Conservation (phyloP, 2,888 invertebrate species). For the Caenorhabditis parvicauda region DNA sequence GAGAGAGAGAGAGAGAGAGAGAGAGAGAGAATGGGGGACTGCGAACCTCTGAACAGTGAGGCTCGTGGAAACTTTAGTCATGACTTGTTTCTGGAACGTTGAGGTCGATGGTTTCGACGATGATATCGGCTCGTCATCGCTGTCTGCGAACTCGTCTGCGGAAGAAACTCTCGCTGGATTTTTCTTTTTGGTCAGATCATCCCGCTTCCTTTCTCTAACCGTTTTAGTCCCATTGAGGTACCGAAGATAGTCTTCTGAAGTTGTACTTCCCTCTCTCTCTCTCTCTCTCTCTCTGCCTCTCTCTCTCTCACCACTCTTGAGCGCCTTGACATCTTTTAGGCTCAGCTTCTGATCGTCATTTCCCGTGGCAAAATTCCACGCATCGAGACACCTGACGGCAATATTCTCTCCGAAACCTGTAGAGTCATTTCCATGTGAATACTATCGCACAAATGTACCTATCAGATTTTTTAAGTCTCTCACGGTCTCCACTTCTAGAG, state of each 20-base stretch:
- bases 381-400: conserved; percentile 47
- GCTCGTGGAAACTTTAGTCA: too few species aligned
- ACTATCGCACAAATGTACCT: conserved; percentile 25
- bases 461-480: conserved; percentile 47
- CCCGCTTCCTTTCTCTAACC: conserved; percentile 16
- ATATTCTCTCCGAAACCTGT: conserved; percentile 56
- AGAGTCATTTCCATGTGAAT: conserved; percentile 3
- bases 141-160: conserved; percentile 12
- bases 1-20: too few species aligned
- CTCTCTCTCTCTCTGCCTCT: too few species aligned
- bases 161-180: too few species aligned
- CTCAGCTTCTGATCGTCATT: conserved; percentile 4
- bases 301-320: conserved; percentile 7
- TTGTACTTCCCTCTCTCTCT: background rate
- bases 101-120: too few species aligned
- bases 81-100: too few species aligned
- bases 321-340: conserved; percentile 17
- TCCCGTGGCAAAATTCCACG: conserved; percentile 36
- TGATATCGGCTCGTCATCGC: conserved; percentile 10
- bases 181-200: conserved; percentile 1
- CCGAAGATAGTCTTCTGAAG: conserved; percentile 5
- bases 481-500: conserved; percentile 48
- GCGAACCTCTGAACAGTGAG: too few species aligned
- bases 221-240: too few species aligned
- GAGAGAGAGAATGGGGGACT: too few species aligned